These are phyloP conservation scores for Leptinotarsa rubiginosa DNA, from an alignment of 2,888 invertebrate species.

Conservation along the genomic window DNA sequence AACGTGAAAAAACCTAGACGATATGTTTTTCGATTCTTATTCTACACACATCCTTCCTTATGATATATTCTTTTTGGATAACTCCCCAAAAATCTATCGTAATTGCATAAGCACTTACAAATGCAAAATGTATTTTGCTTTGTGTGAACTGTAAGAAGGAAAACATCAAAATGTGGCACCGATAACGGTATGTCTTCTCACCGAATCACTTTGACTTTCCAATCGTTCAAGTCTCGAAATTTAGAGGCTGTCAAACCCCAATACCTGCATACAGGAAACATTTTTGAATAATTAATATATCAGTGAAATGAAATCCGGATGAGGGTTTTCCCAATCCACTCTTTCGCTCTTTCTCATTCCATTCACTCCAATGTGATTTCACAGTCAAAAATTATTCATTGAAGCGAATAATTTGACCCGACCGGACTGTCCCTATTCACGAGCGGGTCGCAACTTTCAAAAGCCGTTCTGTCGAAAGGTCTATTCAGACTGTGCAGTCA, in stretches of 20 bases:
- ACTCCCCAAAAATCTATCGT: too few species aligned
- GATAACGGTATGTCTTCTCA: too few species aligned
- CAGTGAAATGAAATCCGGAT: not conserved
- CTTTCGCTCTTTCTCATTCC: not conserved
- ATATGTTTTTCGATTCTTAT: too few species aligned
- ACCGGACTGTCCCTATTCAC: slow-evolving; percentile 14
- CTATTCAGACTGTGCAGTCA: slow-evolving; percentile 25
- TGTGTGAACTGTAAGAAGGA: too few species aligned
- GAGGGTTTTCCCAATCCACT: slow-evolving; percentile 3
- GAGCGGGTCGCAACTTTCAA: slow-evolving; percentile 21
- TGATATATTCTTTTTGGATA: too few species aligned
- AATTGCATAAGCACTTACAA: too few species aligned
- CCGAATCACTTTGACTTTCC: not conserved
- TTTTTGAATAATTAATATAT: slow-evolving; percentile 11
- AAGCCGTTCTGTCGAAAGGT: slow-evolving; percentile 33
- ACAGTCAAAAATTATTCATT: slow-evolving; percentile 16
- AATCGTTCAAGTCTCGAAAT: not conserved
- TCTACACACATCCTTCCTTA: too few species aligned
- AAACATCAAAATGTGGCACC: too few species aligned
- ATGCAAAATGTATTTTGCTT: too few species aligned
- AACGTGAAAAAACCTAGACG: too few species aligned
- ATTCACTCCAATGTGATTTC: slow-evolving; percentile 6
- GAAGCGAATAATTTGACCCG: slow-evolving; percentile 18
- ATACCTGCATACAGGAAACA: slow-evolving; percentile 3
- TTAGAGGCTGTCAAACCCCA: not conserved